These are phyloP conservation scores for Mantis religiosa DNA, from an alignment of 2,888 invertebrate genomes.

Conservation along the genomic window DNA sequence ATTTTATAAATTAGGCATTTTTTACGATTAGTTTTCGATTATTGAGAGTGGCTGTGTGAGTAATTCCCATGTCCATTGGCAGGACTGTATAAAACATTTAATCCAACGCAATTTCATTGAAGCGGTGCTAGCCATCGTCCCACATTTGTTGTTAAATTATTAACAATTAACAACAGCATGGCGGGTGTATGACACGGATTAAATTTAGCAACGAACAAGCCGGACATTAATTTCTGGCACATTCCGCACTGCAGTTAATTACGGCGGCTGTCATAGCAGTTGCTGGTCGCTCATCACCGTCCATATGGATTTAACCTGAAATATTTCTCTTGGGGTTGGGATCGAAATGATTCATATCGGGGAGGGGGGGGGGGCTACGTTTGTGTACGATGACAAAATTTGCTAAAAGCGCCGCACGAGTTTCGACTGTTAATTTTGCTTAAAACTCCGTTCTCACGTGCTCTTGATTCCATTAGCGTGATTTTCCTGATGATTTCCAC, in stretches of 20 bases:
- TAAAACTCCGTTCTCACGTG: neutral
- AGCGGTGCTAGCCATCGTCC: neutral
- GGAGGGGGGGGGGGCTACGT: too few species aligned
- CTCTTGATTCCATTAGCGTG: neutral
- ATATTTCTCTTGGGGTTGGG: neutral
- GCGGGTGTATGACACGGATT: neutral
- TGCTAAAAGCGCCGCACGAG: neutral
- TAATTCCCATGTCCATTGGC: neutral
- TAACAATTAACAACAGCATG: neutral
- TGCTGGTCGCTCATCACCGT: neutral
- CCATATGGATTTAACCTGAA: neutral
- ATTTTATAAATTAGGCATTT: neutral
- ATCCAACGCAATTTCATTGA: neutral
- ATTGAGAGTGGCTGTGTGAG: neutral
- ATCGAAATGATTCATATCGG: neutral
- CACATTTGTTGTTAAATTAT: neutral
- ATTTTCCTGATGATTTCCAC: neutral
- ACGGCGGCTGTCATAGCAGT: neutral
- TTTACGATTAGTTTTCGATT: neutral
- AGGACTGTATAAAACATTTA: neutral
- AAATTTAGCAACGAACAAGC: neutral
- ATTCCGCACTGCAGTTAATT: neutral
- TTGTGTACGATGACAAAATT: neutral
- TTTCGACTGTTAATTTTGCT: neutral
- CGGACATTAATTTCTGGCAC: neutral